These are phyloP conservation scores for Luidia sarsii DNA, from an alignment of 53 echinoderm and acorn worm genomes.

Conservation along the genomic window DNA sequence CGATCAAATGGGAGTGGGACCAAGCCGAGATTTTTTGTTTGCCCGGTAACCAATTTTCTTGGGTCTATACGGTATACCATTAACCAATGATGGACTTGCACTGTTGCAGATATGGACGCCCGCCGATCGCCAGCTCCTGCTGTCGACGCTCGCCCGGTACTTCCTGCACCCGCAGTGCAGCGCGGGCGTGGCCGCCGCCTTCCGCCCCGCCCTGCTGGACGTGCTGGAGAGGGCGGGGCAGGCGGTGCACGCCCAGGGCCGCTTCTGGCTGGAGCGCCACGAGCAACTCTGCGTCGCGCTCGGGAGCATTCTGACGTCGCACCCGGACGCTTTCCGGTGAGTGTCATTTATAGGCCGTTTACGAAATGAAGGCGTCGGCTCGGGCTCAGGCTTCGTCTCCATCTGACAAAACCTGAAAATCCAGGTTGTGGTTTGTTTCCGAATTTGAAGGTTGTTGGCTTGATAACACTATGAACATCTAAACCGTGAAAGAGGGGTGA, in stretches of 20 bases:
- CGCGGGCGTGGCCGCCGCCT: constrained; percentile 66
- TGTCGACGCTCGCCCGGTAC: constrained; percentile 51
- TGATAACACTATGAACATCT: no score
- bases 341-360: no score
- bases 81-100: no score
- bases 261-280: constrained; percentile 58
- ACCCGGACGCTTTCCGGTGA: constrained; percentile 70
- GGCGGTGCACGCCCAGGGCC: constrained; percentile 15
- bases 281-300: constrained; percentile 71
- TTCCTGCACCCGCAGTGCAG: constrained; percentile 69
- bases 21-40: not conserved
- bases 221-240: constrained; percentile 65
- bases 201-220: constrained; percentile 73
- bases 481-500: no score
- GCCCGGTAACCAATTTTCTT: not conserved
- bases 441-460: no score
- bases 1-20: not conserved
- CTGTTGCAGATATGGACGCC: constrained; percentile 61
- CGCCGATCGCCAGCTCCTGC: constrained; percentile 63
- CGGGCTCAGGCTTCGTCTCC: no score
- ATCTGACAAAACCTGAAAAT: no score
- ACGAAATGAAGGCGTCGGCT: no score
- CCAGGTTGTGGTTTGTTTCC: no score
- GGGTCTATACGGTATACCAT: no score
- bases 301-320: constrained; percentile 35